Conservation (phyloP, 2,888 invertebrate genomes). For the Hypsopygia costalis region DNA sequence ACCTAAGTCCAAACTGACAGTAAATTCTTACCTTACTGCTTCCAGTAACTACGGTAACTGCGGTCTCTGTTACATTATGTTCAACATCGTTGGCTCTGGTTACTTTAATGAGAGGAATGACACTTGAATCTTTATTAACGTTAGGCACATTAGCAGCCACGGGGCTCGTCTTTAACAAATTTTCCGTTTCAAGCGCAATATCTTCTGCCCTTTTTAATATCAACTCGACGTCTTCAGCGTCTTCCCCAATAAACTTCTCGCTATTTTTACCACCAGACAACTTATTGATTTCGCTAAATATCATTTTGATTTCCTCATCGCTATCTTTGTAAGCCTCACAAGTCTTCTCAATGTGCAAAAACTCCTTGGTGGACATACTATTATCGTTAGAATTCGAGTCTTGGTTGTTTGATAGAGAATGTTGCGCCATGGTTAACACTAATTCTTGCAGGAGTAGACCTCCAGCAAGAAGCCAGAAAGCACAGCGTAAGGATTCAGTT, state of each 20-base stretch:
- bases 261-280: constrained; percentile 52
- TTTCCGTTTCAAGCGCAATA: constrained; percentile 60
- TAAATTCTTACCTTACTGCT: constrained; percentile 41
- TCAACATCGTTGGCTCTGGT: constrained; percentile 49
- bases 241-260: constrained; percentile 45
- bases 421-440: constrained; percentile 42
- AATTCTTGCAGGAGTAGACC: too few species aligned
- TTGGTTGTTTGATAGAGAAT: constrained; percentile 25
- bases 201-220: constrained; percentile 69
- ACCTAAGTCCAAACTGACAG: too few species aligned
- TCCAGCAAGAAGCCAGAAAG: too few species aligned
- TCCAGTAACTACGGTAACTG: constrained; percentile 25
- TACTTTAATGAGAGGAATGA: constrained; percentile 63
- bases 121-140: constrained; percentile 21
- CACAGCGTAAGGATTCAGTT: too few species aligned
- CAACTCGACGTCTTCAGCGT: constrained; percentile 63
- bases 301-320: constrained; percentile 83
- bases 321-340: constrained; percentile 65
- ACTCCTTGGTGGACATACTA: constrained; percentile 65
- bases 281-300: constrained; percentile 85
- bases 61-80: constrained; percentile 24
- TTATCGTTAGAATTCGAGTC: constrained; percentile 58
- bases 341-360: constrained; percentile 60
- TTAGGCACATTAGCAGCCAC: constrained; percentile 26
- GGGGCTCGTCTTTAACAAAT: constrained; percentile 57